These are phyloP conservation scores for Xenentodon cancila DNA, from an alignment of 2,797 vertebrate species.

Conservation along the genomic window DNA sequence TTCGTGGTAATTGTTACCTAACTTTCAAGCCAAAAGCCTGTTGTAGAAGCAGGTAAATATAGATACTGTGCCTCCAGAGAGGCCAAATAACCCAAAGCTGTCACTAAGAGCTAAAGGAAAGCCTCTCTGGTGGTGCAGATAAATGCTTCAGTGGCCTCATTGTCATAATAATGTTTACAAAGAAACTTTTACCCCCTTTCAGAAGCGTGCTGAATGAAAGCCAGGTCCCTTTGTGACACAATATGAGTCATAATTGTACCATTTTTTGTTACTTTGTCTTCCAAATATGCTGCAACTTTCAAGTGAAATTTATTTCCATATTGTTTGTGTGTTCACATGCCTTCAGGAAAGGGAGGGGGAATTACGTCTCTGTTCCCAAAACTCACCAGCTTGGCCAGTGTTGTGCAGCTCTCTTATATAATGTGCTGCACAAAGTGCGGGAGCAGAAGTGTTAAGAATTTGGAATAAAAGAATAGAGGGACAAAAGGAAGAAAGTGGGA, in stretches of 20 bases:
- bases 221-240: not conserved
- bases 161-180: not conserved
- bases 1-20: conserved; percentile 76
- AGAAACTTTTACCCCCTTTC: not conserved
- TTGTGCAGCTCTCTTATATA: conserved; percentile 52
- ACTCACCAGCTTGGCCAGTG: conserved; percentile 10
- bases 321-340: not conserved
- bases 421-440: conserved; percentile 45
- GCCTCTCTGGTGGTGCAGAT: conserved; percentile 8
- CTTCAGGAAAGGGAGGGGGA: not conserved
- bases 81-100: conserved; percentile 30
- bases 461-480: conserved; percentile 53
- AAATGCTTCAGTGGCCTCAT: conserved; percentile 23
- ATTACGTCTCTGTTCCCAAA: conserved; percentile 7
- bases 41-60: conserved; percentile 65
- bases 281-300: not conserved
- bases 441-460: conserved; percentile 48
- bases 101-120: conserved; percentile 17
- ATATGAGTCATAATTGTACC: conserved; percentile 8
- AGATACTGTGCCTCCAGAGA: conserved; percentile 30
- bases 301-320: not conserved
- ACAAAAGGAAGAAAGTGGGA: conserved; percentile 56
- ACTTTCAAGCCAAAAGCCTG: conserved; percentile 67
- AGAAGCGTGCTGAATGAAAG: not conserved
- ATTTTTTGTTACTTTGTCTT: not conserved